Conservation (phyloP, 2,113 vertebrate species). For the Coreoperca whiteheadi region DNA sequence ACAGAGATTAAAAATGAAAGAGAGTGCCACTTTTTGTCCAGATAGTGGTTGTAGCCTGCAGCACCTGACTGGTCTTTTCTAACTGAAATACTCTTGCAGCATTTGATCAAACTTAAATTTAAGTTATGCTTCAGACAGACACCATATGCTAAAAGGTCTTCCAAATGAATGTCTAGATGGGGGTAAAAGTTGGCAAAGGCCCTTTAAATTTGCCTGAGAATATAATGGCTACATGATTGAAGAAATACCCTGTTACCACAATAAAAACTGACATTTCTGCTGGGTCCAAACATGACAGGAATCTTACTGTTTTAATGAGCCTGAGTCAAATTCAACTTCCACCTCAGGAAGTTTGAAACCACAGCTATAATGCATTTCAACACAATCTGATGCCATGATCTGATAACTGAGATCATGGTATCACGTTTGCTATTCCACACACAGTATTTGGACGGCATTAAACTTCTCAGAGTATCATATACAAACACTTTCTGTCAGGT, state of each 20-base stretch:
- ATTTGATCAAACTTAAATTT: conserved; percentile 52
- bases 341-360: conserved; percentile 43
- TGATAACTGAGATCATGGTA: conserved; percentile 33
- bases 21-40: conserved; percentile 70
- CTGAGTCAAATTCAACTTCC: conserved; percentile 45
- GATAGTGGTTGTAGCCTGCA: conserved; percentile 65
- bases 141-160: conserved; percentile 37
- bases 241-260: conserved; percentile 9
- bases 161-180: conserved; percentile 37
- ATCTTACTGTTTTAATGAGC: conserved; percentile 54
- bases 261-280: conserved; percentile 45
- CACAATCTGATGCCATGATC: conserved; percentile 36
- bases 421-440: conserved; percentile 16
- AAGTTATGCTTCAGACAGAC: conserved; percentile 42
- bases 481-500: conserved; percentile 64
- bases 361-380: conserved; percentile 50
- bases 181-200: conserved; percentile 32
- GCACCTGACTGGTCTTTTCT: conserved; percentile 40
- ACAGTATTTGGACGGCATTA: conserved; percentile 44
- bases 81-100: conserved; percentile 31
- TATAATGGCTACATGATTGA: neutral
- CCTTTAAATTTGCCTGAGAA: conserved; percentile 42
- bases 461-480: conserved; percentile 39
- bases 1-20: conserved; percentile 78
- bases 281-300: conserved; percentile 47